A percentile compares a stretch with the other conserved stretches of the same genome.
phyloP scores from a whole-genome alignment of 2,113 vertebrate genomes.

The Psilopogon haemacephalus region DNA sequence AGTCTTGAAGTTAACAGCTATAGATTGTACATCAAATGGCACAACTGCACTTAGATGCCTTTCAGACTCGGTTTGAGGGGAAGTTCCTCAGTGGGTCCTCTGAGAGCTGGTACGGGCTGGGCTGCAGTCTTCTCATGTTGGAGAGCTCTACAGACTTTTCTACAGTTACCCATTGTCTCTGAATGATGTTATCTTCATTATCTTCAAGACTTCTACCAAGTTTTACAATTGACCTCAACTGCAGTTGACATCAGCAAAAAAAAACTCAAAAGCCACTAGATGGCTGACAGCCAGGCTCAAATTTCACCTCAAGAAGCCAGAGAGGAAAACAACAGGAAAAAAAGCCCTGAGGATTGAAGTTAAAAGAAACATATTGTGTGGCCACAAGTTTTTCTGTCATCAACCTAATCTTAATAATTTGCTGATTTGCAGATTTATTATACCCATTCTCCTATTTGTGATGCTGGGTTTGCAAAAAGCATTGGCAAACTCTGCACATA shows the following conservation, averaged over 20 bases:
- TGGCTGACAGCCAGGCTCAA: rapidly evolving
- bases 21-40: neutral
- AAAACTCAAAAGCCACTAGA: neutral
- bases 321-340: neutral
- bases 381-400: neutral
- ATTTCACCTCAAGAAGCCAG: neutral
- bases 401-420: neutral
- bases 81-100: neutral
- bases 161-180: neutral
- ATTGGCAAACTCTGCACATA: neutral
- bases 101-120: neutral
- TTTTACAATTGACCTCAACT: neutral
- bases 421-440: neutral
- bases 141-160: neutral
- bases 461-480: neutral
- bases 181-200: neutral
- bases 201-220: neutral
- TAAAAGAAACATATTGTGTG: neutral
- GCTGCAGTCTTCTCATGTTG: neutral
- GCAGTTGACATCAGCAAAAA: neutral
- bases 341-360: neutral
- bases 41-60: neutral
- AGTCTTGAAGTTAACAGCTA: neutral
- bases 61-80: neutral
- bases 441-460: neutral